phyloP scores from a whole-genome alignment of 2,888 invertebrate genomes.

The Lobophora halterata region DNA sequence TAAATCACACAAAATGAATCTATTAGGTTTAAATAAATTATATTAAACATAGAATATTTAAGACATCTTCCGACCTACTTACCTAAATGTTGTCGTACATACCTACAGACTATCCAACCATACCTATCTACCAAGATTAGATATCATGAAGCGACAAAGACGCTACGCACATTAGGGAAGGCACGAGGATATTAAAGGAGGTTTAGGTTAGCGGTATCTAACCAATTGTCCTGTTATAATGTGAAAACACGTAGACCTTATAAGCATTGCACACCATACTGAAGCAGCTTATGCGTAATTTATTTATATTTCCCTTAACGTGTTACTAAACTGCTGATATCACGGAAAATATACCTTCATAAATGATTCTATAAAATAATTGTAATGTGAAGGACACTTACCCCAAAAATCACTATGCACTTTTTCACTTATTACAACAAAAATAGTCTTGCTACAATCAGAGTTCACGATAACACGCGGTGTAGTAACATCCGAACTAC shows the following conservation, averaged over 20 bases:
- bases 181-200: too few species aligned
- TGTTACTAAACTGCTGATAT: slow-evolving; percentile 33
- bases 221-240: too few species aligned
- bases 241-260: slow-evolving; percentile 26
- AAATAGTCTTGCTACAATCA: slow-evolving; percentile 35
- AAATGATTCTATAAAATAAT: background rate
- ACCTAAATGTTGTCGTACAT: too few species aligned
- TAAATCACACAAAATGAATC: too few species aligned
- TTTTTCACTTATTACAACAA: slow-evolving; percentile 36
- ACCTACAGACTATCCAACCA: too few species aligned
- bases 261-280: slow-evolving; percentile 20
- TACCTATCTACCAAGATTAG: too few species aligned
- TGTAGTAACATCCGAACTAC: slow-evolving; percentile 28
- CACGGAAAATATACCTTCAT: slow-evolving; percentile 9
- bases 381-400: slow-evolving; percentile 31
- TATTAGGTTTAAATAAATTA: too few species aligned
- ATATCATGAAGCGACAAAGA: too few species aligned
- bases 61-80: too few species aligned
- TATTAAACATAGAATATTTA: too few species aligned
- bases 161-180: too few species aligned
- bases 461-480: slow-evolving; percentile 55
- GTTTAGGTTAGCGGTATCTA: too few species aligned
- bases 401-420: slow-evolving; percentile 50
- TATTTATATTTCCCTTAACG: slow-evolving; percentile 43
- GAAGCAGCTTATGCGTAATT: slow-evolving; percentile 25